These are phyloP conservation scores for Prinia subflava DNA, from an alignment of 2,113 vertebrate species.

Conservation along the genomic window DNA sequence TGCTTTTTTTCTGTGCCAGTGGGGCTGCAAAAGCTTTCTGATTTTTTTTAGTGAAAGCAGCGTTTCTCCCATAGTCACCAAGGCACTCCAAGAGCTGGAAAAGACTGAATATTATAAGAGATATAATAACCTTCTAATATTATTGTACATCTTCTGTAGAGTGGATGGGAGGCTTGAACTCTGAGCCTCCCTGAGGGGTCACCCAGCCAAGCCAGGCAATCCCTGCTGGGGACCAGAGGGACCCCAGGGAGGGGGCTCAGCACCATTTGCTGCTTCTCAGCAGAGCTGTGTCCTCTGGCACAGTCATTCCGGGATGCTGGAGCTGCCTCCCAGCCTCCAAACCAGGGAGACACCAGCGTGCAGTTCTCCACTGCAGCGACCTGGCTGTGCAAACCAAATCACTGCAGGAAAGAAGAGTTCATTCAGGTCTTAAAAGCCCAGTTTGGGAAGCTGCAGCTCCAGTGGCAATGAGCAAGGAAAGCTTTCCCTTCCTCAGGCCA, in stretches of 20 bases:
- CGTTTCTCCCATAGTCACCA: not conserved
- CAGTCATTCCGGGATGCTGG: not conserved
- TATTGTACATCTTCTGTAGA: not conserved
- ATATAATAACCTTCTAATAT: not conserved
- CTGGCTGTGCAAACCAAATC: not conserved
- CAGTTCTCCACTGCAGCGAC: no score
- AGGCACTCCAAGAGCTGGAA: not conserved
- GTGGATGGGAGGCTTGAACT: not conserved
- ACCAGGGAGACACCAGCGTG: not conserved
- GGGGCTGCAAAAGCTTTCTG: not conserved
- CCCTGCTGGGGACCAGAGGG: accelerated
- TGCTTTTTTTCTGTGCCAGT: not conserved
- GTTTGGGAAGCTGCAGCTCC: not conserved
- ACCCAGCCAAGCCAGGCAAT: not conserved
- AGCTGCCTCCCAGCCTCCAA: not conserved
- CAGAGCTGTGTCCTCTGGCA: no score
- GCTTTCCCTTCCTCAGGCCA: not conserved
- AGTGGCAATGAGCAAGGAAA: not conserved
- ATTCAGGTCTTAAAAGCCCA: not conserved
- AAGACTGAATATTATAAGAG: not conserved
- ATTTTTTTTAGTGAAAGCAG: not conserved
- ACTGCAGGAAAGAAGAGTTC: not conserved
- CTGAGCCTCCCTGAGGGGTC: not conserved
- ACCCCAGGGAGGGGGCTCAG: not conserved
- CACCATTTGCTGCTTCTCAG: not conserved